Base-by-base conservation (phyloP, 2,797 vertebrate genomes). In the Epinephelus coioides region DNA sequence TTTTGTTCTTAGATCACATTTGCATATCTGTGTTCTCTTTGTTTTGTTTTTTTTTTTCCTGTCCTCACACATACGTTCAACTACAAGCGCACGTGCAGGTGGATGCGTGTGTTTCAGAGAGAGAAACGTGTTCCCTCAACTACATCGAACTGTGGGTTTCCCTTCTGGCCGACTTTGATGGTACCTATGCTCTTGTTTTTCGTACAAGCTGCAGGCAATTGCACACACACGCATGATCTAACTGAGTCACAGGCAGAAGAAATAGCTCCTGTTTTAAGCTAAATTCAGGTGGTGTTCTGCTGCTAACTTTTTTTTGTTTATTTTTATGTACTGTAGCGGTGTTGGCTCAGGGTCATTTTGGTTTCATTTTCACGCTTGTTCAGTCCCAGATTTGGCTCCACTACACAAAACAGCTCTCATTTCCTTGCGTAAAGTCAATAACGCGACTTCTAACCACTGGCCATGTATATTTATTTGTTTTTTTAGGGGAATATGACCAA, bases 171-270 rank as follows among this genome's bases (percentile, higher is more conserved):
- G 23, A 63, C 69, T 55, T 47, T 67, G 76, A 90, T 81, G 79
- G 88, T 73, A 83, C 86, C 76, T 73, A 59, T 55, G 73, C 17
- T 13, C 75, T 81, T 76, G 67, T 85, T 83, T 78, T 59, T 78
- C 80, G 76, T 83, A 63, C 9, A 65, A 53, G 63, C 83, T 88
- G 61, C 49, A 64, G 82, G 75, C 73, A 21, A 60, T 72, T 12
- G 17, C 50, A 30, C 69, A 54, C 14, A 49, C 56, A 69, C 38
- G 61, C 50, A 65, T 57, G 43, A 53, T 54, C 47, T 71, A 70
- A 38, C 17, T 60, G 61, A 81, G 38, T 68, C 54, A 43, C 40
- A 38, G 46, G 55, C 54, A 61, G 72, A 17, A 50, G 17, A 66
- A 63, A 55, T 14, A 10, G 40, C 46, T 65, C 43, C 2, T 65